phyloP scores from a whole-genome alignment of 2,888 invertebrate genomes.

The Hylaea fasciaria region DNA sequence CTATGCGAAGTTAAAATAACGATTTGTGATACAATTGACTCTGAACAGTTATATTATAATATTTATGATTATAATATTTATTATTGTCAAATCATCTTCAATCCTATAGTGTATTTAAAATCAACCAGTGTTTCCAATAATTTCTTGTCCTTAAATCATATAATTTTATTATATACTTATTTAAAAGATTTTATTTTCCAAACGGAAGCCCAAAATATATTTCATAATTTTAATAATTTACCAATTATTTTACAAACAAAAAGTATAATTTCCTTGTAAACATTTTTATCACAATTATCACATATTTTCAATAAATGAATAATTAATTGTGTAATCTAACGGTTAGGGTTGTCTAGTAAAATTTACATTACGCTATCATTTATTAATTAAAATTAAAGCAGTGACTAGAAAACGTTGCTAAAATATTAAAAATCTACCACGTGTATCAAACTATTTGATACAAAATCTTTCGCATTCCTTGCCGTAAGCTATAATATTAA shows the following conservation, averaged over 20 bases:
- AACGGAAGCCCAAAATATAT: slow-evolving; percentile 42
- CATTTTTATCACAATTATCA: slow-evolving; percentile 29
- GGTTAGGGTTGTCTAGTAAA: slow-evolving; percentile 38
- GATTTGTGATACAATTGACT: slow-evolving; percentile 39
- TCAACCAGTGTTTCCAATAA: neutral
- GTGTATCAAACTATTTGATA: slow-evolving; percentile 20
- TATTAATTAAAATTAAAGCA: slow-evolving; percentile 21
- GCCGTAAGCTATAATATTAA: slow-evolving; percentile 30
- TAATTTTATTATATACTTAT: neutral
- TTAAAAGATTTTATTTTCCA: slow-evolving; percentile 29
- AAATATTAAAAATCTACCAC: slow-evolving; percentile 11
- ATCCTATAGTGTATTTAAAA: slow-evolving; percentile 33
- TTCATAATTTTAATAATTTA: slow-evolving; percentile 15
- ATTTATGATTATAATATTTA: slow-evolving; percentile 44
- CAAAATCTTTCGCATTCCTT: slow-evolving; percentile 43
- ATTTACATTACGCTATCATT: slow-evolving; percentile 1
- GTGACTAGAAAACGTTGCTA: slow-evolving; percentile 18
- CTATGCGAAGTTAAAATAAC: slow-evolving; percentile 49
- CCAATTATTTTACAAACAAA: neutral
- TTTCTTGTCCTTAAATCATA: neutral
- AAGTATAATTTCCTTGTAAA: neutral
- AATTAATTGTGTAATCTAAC: neutral
- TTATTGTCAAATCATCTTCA: slow-evolving; percentile 45
- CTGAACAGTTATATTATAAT: slow-evolving; percentile 33
- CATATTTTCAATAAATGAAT: slow-evolving; percentile 19